phyloP scores from a whole-genome alignment of 1,140 invertebrate genomes.

The Bombus superbus region DNA sequence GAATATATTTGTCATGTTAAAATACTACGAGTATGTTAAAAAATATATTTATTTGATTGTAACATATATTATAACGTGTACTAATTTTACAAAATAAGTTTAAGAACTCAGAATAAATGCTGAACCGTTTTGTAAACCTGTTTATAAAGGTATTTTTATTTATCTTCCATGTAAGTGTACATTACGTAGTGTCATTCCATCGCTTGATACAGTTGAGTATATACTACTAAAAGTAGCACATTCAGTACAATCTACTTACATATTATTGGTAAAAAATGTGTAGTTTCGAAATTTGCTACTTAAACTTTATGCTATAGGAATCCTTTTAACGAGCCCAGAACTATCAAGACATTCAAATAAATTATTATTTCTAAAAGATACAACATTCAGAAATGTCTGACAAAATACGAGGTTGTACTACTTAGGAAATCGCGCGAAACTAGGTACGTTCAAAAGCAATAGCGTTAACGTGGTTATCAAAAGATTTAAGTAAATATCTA shows the following conservation, averaged over 20 bases:
- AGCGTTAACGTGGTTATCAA: neutral
- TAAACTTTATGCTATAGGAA: neutral
- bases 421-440: neutral
- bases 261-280: neutral
- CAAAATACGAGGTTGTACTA: neutral
- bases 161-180: neutral
- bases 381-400: neutral
- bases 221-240: neutral
- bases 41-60: slow-evolving; percentile 37
- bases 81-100: neutral
- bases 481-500: neutral
- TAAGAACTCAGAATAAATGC: slow-evolving; percentile 5
- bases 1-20: neutral
- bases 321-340: neutral
- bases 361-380: neutral
- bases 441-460: neutral
- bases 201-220: neutral
- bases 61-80: slow-evolving; percentile 11
- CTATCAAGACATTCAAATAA: neutral
- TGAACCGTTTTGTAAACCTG: neutral
- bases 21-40: slow-evolving; percentile 4
- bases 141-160: neutral
- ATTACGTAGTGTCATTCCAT: neutral
- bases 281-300: neutral
- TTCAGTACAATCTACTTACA: too few relatives aligned